These are phyloP conservation scores for Cydia amplana DNA, from an alignment of 1,140 invertebrate genomes.

Conservation along the genomic window DNA sequence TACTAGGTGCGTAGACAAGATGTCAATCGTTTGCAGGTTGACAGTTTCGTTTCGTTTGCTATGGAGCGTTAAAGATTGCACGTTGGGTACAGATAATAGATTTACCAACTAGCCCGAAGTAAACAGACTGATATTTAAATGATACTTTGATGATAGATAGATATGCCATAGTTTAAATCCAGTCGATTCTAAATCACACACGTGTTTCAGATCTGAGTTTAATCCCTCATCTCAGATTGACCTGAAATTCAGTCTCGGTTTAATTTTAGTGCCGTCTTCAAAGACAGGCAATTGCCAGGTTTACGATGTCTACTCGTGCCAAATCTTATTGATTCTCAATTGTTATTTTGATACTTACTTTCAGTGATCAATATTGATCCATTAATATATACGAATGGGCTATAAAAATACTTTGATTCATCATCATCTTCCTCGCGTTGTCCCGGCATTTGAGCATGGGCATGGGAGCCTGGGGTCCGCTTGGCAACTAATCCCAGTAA, in stretches of 20 bases:
- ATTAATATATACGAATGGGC: neutral
- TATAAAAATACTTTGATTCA: neutral
- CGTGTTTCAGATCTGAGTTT: neutral
- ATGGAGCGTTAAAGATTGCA: too few relatives aligned
- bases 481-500: too few relatives aligned
- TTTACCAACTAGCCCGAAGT: too few relatives aligned
- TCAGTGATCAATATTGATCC: neutral
- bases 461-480: too few relatives aligned
- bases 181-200: neutral
- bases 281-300: neutral
- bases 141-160: neutral
- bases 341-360: neutral
- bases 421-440: too few relatives aligned
- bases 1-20: too few relatives aligned
- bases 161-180: neutral
- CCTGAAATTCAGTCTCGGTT: neutral
- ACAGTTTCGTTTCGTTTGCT: too few relatives aligned
- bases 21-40: too few relatives aligned
- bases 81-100: too few relatives aligned
- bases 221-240: constrained; percentile 6
- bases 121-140: too few relatives aligned
- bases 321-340: constrained; percentile 10
- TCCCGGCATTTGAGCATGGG: too few relatives aligned
- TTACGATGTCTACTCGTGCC: neutral
- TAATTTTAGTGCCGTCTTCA: neutral